A percentile compares a stretch with the other conserved stretches of the same genome.
These are phyloP conservation scores for Limnephilus marmoratus DNA, from an alignment of 2,888 invertebrate genomes.

Conservation along the genomic window DNA sequence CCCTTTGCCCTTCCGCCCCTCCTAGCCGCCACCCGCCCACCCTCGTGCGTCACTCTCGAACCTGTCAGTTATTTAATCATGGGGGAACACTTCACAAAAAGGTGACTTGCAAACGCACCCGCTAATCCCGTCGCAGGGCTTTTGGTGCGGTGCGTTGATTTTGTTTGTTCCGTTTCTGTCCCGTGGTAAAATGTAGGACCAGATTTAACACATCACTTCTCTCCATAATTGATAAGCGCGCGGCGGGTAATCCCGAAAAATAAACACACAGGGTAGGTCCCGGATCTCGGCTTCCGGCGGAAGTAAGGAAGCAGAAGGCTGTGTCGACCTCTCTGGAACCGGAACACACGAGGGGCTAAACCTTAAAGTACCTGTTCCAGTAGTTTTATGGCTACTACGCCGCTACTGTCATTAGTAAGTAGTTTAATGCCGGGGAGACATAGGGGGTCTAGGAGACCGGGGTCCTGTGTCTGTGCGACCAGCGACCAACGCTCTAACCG, in stretches of 20 bases:
- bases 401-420: not conserved
- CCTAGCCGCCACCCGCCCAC: not conserved
- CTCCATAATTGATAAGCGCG: slow-evolving; percentile 63
- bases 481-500: not conserved
- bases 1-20: not conserved
- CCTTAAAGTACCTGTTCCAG: slow-evolving; percentile 60
- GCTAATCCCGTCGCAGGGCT: not conserved
- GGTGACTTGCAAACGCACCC: not conserved
- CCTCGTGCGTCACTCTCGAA: not conserved
- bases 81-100: not conserved
- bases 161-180: not conserved
- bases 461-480: not conserved
- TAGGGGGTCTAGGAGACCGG: not conserved
- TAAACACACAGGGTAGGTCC: slow-evolving; percentile 51
- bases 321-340: slow-evolving; percentile 27
- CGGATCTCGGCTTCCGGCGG: slow-evolving; percentile 25
- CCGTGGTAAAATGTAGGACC: not conserved
- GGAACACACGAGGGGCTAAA: slow-evolving; percentile 56
- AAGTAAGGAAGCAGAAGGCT: slow-evolving; percentile 41
- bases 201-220: slow-evolving; percentile 51
- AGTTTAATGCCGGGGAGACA: not conserved
- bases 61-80: slow-evolving; percentile 17
- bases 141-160: not conserved
- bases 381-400: slow-evolving; percentile 47
- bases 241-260: slow-evolving; percentile 57